Base-by-base conservation (phyloP, 2,797 vertebrate species). In the Huso huso region DNA sequence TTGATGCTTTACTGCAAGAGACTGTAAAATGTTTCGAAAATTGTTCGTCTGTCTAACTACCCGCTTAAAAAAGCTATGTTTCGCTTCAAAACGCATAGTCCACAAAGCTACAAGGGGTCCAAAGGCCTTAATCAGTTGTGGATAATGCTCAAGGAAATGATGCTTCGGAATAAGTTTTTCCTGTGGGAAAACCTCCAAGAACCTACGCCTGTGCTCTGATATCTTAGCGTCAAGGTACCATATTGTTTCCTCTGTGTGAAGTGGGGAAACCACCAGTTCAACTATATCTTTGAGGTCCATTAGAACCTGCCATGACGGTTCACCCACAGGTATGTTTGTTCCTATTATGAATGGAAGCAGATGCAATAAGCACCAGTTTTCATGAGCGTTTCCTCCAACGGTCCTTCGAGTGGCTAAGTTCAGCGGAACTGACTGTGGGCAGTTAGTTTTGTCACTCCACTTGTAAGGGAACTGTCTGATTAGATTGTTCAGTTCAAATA, bases 341-440 rank as follows among this genome's bases (percentile, higher is more conserved):
- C 68, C 66, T 68, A 73, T 71, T 6, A 73, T 72, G 10, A 77
- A 37, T 23, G 74, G 70, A 11, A 77, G 48, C 48, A 72, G 65
- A 62, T 62, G 1, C 7, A 72, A 52, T 48, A 73, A 15, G 49
- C 67, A 65, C 70, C 64, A 74, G 48, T 73, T 73, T 62, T 77
- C 48, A 49, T 74, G 70, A 11, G 70, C 51, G 15, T 74, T 68
- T 66, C 57, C 63, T 4, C 63, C 69, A 50, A 57, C 65, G 37
- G 18, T 69, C 65, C 70, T 72, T 55, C 69, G 12, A 12, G 52
- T 53, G 52, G 52, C 52, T 8, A 53, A 53, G 12, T 2, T 53
- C 2, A 53, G 52, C 3, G 52, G 12, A 18, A 61, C 18, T 49
- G 23, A 61, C 58, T 62, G 60, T 67, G 66, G 66, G 51, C 12